Conservation (phyloP, 1,140 invertebrate genomes). For the Eumaeus atala region DNA sequence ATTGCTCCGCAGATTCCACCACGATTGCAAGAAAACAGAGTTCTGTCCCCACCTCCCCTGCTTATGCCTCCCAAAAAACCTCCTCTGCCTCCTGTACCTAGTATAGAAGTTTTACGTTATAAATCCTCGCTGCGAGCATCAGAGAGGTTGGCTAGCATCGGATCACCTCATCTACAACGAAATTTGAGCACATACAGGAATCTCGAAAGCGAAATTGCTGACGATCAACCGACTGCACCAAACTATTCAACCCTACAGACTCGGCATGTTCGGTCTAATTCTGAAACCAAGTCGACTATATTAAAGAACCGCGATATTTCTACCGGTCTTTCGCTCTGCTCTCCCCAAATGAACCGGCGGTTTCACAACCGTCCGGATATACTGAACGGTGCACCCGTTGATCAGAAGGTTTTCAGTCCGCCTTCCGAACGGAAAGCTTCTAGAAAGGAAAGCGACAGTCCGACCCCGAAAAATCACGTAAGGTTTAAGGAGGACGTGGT, state of each 20-base stretch:
- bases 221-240: conserved; percentile 42
- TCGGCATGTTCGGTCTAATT: conserved; percentile 65
- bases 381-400: conserved; percentile 53
- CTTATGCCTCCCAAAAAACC: conserved; percentile 80
- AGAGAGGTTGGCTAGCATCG: conserved; percentile 74
- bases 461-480: conserved; percentile 60
- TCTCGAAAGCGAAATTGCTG: conserved; percentile 64
- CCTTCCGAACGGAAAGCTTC: conserved; percentile 49
- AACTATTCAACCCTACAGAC: conserved; percentile 65
- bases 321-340: conserved; percentile 67
- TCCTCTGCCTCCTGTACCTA: conserved; percentile 80
- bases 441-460: conserved; percentile 45
- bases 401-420: conserved; percentile 46
- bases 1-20: conserved; percentile 73
- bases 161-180: conserved; percentile 75
- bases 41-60: conserved; percentile 75
- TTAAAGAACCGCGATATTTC: conserved; percentile 67
- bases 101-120: conserved; percentile 74
- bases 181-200: conserved; percentile 73
- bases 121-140: conserved; percentile 60
- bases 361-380: conserved; percentile 59
- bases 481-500: conserved; percentile 66
- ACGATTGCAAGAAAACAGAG: conserved; percentile 56
- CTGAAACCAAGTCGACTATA: conserved; percentile 68
- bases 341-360: conserved; percentile 72